These are phyloP conservation scores for Hiodon tergisus DNA, from an alignment of 2,113 vertebrate genomes.

Conservation along the genomic window DNA sequence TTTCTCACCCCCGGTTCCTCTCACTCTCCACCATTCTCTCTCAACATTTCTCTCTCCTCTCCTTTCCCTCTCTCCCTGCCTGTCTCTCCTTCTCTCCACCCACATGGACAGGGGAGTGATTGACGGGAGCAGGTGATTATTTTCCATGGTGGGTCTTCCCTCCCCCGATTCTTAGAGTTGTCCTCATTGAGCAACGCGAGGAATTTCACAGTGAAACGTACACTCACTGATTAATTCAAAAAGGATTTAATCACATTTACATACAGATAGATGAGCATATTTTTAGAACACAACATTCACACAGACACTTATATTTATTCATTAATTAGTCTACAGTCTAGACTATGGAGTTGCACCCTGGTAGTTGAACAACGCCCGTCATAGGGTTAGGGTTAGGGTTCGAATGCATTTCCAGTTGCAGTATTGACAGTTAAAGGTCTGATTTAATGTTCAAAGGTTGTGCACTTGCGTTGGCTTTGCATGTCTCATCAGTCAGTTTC, in stretches of 20 bases:
- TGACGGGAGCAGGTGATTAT: slow-evolving; percentile 64
- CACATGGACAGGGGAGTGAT: slow-evolving; percentile 36
- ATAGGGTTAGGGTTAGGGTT: too few species aligned
- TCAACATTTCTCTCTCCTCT: slow-evolving; percentile 25
- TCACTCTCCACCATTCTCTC: slow-evolving; percentile 9
- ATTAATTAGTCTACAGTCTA: too few species aligned
- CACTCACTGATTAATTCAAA: slow-evolving; percentile 9
- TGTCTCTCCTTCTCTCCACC: neutral
- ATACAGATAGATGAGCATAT: neutral
- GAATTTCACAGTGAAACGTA: slow-evolving; percentile 12
- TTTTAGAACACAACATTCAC: too few species aligned
- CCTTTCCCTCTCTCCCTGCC: neutral
- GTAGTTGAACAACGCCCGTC: too few species aligned
- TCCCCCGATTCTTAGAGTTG: slow-evolving; percentile 19
- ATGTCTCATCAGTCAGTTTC: too few species aligned
- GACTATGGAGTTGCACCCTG: too few species aligned
- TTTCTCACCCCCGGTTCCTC: neutral
- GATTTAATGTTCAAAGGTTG: too few species aligned
- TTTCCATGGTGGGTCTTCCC: slow-evolving; percentile 52
- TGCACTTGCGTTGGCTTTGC: too few species aligned
- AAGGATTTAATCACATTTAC: neutral
- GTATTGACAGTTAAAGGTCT: too few species aligned
- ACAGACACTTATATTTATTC: too few species aligned
- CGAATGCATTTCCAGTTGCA: too few species aligned
- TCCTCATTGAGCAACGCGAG: neutral